Base-by-base conservation (phyloP, 2,888 invertebrate genomes). In the Ormyrus labotus region DNA sequence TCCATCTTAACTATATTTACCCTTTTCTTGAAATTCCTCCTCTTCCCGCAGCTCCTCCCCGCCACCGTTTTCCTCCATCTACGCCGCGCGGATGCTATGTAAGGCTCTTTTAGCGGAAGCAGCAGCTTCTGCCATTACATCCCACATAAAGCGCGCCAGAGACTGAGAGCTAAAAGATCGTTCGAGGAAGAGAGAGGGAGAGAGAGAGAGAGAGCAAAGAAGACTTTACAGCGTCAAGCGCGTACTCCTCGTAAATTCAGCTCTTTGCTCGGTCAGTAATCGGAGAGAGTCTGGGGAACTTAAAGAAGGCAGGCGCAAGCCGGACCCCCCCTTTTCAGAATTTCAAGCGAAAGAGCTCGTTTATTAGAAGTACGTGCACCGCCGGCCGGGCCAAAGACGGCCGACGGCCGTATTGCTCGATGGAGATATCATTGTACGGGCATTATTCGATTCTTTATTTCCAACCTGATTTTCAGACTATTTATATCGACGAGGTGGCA, bases 211-310 rank as follows among this genome's bases (percentile, higher is more conserved):
- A 67, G 50, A 63, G 69, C 57, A 19, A 60, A 61, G 69, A 68
- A 57, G 69, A 77, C 65, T 71, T 71, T 68, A 60, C 76, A 57
- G 68, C 63, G 53, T 70, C 60, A 63, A 76, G 68, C 69, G 76
- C 68, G 71, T 69, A 67, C 77, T 72, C 61, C 63, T 67, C 72
- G 76, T 81, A 76, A 73, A 77, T 81, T 81, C 73, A 72, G 64
- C 11, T 63, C 71, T 71, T 58, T 69, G 72, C 80, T 67, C 47
- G 68, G 68, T 73, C 79, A 47, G 74, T 74, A 80, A 70, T 75
- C 80, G 73, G 51, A 58, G 72, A 65, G 71, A 65, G 68, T 55
- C n/a, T 47, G n/a, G 7, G 71, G 9, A 64, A n/a, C 63, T 63
- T 57, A 19, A 34, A 47, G 65, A 50, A 48, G 19, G 68, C 10